These are phyloP conservation scores for Bostrychus sinensis DNA, from an alignment of 2,113 vertebrate species.

Conservation along the genomic window DNA sequence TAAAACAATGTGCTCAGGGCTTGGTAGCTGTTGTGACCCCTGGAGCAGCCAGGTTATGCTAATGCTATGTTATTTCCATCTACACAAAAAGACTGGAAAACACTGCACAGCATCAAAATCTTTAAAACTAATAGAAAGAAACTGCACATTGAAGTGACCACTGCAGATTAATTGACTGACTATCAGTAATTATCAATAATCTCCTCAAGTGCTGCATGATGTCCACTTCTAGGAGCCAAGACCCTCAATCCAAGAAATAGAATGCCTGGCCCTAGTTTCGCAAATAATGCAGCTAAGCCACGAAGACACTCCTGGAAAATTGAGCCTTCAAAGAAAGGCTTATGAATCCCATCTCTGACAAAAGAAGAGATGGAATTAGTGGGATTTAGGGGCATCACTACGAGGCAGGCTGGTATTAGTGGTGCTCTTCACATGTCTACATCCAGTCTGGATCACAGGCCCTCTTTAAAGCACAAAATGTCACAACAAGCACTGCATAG, in stretches of 20 bases:
- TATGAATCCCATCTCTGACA: constrained; percentile 72
- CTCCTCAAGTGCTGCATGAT: constrained; percentile 22
- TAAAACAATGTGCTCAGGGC: constrained; percentile 57
- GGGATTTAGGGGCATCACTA: constrained; percentile 69
- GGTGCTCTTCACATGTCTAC: constrained; percentile 65
- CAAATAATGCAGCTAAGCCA: constrained; percentile 53
- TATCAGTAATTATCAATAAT: constrained; percentile 53
- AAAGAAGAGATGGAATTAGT: constrained; percentile 75
- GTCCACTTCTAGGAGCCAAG: constrained; percentile 41
- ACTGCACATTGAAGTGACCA: constrained; percentile 29
- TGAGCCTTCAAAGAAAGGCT: constrained; percentile 71
- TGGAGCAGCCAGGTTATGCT: constrained; percentile 29
- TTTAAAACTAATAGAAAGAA: not conserved
- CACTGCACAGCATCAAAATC: constrained; percentile 25
- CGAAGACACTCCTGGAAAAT: constrained; percentile 72
- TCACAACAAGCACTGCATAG: constrained; percentile 56
- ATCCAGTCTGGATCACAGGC: constrained; percentile 55
- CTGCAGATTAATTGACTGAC: constrained; percentile 34
- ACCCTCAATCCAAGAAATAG: constrained; percentile 34
- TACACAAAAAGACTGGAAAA: constrained; percentile 37
- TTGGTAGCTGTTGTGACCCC: constrained; percentile 52
- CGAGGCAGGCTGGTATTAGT: constrained; percentile 63
- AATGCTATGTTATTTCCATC: constrained; percentile 30
- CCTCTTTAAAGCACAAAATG: constrained; percentile 46
- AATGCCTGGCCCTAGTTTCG: constrained; percentile 36